Percentiles rank a stretch among this genome's conserved stretches.
These are phyloP conservation scores for Danio tinwini DNA, from an alignment of 2,797 vertebrate genomes.

Conservation along the genomic window DNA sequence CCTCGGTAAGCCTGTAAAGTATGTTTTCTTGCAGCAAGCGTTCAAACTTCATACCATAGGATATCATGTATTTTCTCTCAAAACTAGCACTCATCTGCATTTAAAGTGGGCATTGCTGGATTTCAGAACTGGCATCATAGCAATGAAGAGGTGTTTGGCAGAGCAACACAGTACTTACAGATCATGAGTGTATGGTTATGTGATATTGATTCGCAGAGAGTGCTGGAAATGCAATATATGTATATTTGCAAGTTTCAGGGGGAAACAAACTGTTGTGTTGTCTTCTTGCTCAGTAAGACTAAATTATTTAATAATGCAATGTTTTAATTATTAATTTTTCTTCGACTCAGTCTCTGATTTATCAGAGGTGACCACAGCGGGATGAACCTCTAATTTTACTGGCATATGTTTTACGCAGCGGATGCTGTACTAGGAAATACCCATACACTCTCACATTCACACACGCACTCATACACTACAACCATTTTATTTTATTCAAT, in stretches of 20 bases:
- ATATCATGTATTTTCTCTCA: background rate
- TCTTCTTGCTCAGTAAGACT: too few relatives aligned
- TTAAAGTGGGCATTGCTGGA: background rate
- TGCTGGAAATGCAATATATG: background rate
- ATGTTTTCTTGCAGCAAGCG: background rate
- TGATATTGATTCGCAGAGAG: background rate
- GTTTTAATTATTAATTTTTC: too few relatives aligned
- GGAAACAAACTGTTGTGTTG: too few relatives aligned
- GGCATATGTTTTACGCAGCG: too few relatives aligned
- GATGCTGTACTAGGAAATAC: too few relatives aligned
- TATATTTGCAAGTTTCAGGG: background rate
- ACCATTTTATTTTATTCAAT: too few relatives aligned
- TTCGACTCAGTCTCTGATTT: too few relatives aligned
- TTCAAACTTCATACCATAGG: background rate
- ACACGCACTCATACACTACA: too few relatives aligned
- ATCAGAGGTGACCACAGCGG: too few relatives aligned
- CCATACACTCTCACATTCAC: too few relatives aligned
- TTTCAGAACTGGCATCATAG: background rate
- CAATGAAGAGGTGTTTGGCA: conserved; percentile 19
- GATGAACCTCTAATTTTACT: too few relatives aligned
- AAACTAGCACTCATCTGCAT: conserved; percentile 11
- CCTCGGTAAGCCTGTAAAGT: background rate
- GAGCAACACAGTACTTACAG: conserved; percentile 1
- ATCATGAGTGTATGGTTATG: background rate
- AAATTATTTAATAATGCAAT: too few relatives aligned